phyloP scores from a whole-genome alignment of 2,888 invertebrate genomes.

The Drosophila mulleri region DNA sequence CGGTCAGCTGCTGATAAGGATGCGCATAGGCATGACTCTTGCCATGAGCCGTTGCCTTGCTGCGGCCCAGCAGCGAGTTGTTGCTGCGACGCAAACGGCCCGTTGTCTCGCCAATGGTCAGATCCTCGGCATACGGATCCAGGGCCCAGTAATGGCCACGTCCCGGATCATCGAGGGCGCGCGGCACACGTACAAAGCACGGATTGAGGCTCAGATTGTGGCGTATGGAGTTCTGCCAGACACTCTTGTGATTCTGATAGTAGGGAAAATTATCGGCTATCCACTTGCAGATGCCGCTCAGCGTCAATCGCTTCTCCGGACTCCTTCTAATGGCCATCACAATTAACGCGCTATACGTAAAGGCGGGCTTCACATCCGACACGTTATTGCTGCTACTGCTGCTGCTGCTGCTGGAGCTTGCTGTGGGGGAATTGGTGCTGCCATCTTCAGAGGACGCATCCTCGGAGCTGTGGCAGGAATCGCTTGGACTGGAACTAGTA shows the following conservation, averaged over 20 bases:
- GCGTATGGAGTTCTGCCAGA: constrained; percentile 97
- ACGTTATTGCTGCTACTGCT: constrained; percentile 8
- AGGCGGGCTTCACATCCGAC: constrained; percentile 91
- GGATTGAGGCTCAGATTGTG: constrained; percentile 90
- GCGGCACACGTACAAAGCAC: constrained; percentile 97
- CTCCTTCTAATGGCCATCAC: constrained; percentile 99
- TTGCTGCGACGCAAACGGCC: constrained; percentile 92
- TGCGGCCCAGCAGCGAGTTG: constrained; percentile 22
- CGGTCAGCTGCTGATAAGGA: constrained; percentile 62
- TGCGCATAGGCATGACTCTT: constrained; percentile 49
- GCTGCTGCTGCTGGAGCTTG: constrained; percentile 3
- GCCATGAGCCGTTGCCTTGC: constrained; percentile 33
- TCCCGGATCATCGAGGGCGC: constrained; percentile 98
- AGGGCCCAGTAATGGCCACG: constrained; percentile 99
- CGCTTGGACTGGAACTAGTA: constrained; percentile 34
- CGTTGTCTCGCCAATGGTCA: constrained; percentile 98
- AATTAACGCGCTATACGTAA: constrained; percentile 98
- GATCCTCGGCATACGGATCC: constrained; percentile 97
- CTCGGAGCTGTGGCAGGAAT: constrained; percentile 52
- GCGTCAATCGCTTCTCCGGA: constrained; percentile 94
- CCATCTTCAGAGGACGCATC: constrained; percentile 55
- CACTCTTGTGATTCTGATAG: constrained; percentile 97
- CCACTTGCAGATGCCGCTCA: constrained; percentile 98
- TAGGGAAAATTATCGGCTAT: constrained; percentile 99
- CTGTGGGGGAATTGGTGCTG: neutral